phyloP scores from a whole-genome alignment of 2,888 invertebrate genomes.

The Lutraria lutraria region DNA sequence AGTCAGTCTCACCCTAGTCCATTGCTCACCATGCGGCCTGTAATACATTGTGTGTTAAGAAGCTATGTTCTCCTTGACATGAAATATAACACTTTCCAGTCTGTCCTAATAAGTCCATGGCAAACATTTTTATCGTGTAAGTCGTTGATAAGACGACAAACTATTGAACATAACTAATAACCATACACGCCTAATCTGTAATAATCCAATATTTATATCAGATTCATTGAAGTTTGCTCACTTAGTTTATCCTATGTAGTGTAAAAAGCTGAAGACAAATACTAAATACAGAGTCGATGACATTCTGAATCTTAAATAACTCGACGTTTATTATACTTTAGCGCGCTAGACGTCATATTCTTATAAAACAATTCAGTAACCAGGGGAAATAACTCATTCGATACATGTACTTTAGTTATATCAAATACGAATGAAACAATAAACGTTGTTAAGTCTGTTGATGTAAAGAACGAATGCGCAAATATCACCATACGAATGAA shows the following conservation, averaged over 20 bases:
- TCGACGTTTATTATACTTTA: background rate
- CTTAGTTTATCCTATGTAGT: background rate
- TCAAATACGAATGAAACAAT: no score
- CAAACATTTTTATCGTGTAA: background rate
- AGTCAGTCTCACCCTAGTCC: no score
- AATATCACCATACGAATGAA: no score
- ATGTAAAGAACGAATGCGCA: no score
- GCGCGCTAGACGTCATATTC: background rate
- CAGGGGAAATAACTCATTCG: no score
- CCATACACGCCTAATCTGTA: background rate
- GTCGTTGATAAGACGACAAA: background rate
- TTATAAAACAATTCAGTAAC: no score
- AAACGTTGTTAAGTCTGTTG: no score
- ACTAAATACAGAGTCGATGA: no score
- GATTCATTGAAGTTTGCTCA: background rate
- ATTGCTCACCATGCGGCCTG: no score
- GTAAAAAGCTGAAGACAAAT: background rate
- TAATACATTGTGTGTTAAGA: no score
- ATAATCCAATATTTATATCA: conserved; percentile 9
- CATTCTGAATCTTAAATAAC: background rate
- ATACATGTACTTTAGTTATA: no score
- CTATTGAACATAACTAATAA: background rate
- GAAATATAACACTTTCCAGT: background rate
- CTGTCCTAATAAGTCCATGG: background rate
- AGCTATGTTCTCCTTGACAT: background rate